These are phyloP conservation scores for Agonopterix arenella DNA, from an alignment of 2,888 invertebrate genomes.

Conservation along the genomic window DNA sequence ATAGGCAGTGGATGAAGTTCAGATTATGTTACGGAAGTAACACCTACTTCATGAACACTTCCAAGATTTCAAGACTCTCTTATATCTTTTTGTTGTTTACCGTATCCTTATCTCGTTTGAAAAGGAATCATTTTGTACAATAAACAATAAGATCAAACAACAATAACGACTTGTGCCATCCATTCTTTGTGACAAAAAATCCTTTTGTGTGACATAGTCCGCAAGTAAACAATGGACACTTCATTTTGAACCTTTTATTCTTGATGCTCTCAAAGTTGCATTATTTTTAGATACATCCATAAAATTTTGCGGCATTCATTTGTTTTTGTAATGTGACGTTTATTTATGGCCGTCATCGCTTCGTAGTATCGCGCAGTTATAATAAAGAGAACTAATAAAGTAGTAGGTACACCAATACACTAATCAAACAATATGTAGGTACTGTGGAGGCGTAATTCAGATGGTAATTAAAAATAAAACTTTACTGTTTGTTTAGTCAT, in stretches of 20 bases:
- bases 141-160: constrained; percentile 5
- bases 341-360: neutral
- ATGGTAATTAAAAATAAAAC: too few species aligned
- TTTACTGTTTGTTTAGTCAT: too few species aligned
- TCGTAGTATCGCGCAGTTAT: too few species aligned
- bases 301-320: neutral
- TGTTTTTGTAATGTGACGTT: neutral
- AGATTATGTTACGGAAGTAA: too few species aligned
- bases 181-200: constrained; percentile 2
- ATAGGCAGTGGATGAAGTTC: too few species aligned
- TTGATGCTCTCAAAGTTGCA: neutral
- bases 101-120: constrained; percentile 2
- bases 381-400: too few species aligned
- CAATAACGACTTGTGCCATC: constrained; percentile 3
- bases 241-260: neutral
- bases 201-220: constrained; percentile 2
- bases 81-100: too few species aligned
- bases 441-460: too few species aligned
- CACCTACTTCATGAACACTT: too few species aligned
- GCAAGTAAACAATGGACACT: neutral
- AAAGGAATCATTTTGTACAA: constrained; percentile 1
- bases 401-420: too few species aligned
- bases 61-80: too few species aligned
- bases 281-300: neutral
- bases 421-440: too few species aligned